Conservation (phyloP, 2,797 vertebrate genomes). For the Sebastes ruberrimus region DNA sequence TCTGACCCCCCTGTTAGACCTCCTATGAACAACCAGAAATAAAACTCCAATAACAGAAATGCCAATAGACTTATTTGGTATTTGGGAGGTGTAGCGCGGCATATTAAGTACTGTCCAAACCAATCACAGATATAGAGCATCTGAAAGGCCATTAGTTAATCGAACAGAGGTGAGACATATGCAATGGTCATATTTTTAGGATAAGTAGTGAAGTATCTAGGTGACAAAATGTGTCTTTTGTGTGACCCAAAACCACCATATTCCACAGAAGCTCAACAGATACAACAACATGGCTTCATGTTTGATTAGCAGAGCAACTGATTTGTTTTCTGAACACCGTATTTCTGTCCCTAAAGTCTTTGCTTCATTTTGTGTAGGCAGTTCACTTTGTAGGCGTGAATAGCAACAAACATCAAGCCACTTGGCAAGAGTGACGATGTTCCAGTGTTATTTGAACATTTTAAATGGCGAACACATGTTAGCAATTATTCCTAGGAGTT, state of each 20-base stretch:
- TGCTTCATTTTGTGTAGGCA: neutral
- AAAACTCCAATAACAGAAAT: neutral
- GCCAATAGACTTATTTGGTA: neutral
- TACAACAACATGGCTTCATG: neutral
- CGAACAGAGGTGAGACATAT: neutral
- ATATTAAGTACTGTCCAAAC: neutral
- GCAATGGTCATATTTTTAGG: neutral
- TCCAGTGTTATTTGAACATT: neutral
- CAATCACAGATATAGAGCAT: neutral
- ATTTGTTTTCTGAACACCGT: neutral
- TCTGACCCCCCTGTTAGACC: neutral
- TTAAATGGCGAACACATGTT: constrained; percentile 38
- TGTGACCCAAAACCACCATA: neutral
- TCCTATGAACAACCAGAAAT: neutral
- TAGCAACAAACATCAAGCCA: neutral
- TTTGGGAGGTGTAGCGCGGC: too few relatives aligned
- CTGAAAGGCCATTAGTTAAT: neutral
- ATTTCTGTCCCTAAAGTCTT: neutral
- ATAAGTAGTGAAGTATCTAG: neutral
- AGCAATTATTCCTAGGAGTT: constrained; percentile 27
- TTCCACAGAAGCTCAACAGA: neutral
- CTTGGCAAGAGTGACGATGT: neutral
- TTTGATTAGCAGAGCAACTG: neutral
- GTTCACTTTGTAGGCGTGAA: neutral
- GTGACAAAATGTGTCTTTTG: too few relatives aligned